Evolutionary conservation across 2,797 vertebrate species (phyloP).

Genomic region (Holocentrus rufus): DNA sequence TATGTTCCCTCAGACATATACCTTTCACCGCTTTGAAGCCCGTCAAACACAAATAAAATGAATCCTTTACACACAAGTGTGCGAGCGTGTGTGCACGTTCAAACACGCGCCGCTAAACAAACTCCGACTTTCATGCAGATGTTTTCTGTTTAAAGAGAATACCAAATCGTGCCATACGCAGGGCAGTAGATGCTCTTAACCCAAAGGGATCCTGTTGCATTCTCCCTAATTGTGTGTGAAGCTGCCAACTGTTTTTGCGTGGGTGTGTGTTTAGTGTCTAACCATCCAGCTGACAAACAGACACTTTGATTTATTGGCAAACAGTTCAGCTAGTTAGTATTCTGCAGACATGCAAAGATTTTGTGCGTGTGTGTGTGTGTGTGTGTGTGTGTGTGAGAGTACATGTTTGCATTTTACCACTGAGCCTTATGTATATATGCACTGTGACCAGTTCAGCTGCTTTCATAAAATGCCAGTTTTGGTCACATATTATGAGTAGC

Average conservation of each 20-base stretch:
- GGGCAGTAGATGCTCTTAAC: conserved; percentile 81
- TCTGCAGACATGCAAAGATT: conserved; percentile 67
- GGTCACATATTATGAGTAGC: conserved; percentile 19
- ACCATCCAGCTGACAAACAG: conserved; percentile 90
- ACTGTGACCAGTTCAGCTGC: conserved; percentile 17
- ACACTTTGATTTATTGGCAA: conserved; percentile 93
- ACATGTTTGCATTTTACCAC: neutral
- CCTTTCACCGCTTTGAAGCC: conserved; percentile 65
- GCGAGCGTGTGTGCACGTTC: conserved; percentile 15
- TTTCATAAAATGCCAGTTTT: conserved; percentile 36
- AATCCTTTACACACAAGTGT: conserved; percentile 62
- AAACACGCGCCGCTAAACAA: conserved; percentile 32
- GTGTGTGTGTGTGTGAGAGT: conserved; percentile 12
- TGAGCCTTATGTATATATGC: conserved; percentile 12
- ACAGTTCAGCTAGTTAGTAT: conserved; percentile 90
- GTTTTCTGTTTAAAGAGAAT: conserved; percentile 86
- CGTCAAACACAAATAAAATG: conserved; percentile 40
- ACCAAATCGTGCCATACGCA: conserved; percentile 72
- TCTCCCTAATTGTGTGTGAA: conserved; percentile 88
- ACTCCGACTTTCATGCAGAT: conserved; percentile 62
- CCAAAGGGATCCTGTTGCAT: conserved; percentile 83
- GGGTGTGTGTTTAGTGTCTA: conserved; percentile 84
- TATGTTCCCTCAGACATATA: conserved; percentile 51
- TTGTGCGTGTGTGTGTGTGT: conserved; percentile 20
- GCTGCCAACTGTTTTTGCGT: conserved; percentile 83